phyloP scores from a whole-genome alignment of 2,888 invertebrate genomes.

The Macrosiphum euphorbiae region DNA sequence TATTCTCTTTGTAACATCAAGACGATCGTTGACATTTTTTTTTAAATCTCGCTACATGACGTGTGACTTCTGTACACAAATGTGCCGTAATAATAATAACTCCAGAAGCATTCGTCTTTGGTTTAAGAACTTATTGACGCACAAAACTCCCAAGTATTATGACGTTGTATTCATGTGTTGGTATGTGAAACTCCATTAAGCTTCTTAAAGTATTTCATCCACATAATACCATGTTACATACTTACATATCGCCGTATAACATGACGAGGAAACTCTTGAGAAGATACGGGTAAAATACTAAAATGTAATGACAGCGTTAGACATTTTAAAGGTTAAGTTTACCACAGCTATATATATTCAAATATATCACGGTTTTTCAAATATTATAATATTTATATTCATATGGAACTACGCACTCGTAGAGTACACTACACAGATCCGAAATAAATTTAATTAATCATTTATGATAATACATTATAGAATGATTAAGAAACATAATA shows the following conservation, averaged over 20 bases:
- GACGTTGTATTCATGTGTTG: not conserved
- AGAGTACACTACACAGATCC: not conserved
- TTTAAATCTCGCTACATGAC: not conserved
- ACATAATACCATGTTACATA: not conserved
- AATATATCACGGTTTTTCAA: not conserved
- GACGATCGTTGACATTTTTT: not conserved
- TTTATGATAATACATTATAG: not conserved
- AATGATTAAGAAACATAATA: not conserved
- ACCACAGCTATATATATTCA: not conserved
- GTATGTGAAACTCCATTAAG: not conserved
- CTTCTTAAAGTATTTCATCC: constrained; percentile 16
- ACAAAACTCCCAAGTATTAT: not conserved
- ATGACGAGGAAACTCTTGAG: not conserved
- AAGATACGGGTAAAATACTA: not conserved
- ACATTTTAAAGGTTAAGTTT: not conserved
- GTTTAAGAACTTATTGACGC: not conserved
- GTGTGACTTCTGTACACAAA: not conserved
- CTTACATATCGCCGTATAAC: not conserved
- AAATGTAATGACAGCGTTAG: not conserved
- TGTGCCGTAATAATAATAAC: not conserved
- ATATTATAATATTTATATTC: not conserved
- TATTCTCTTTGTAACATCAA: not conserved
- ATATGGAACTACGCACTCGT: not conserved
- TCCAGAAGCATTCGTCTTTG: not conserved
- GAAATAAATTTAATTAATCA: not conserved